Evolutionary conservation across 2,797 vertebrate species (phyloP), one percentile per base, ranked within the genome.

Genomic region (Eupleurogrammus muticus): DNA sequence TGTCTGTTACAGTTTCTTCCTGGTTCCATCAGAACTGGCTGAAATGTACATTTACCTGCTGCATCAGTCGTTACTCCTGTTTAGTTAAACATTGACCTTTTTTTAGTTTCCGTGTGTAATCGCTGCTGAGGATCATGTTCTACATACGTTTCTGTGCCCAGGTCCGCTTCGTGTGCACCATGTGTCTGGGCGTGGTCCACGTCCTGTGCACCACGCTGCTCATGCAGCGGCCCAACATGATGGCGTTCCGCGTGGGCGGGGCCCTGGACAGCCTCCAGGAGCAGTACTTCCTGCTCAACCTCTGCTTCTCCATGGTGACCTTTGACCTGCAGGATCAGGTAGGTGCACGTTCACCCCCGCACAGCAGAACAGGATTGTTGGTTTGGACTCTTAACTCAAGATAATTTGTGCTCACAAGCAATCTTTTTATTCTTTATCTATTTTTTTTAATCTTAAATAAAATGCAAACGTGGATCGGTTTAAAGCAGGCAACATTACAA

Each of bases 251-350:
- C 0, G 95, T 96, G 24, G 92, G 96, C 0, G 95, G 96, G 0
- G 96, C 96, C 38, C 77, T 95, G 63, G 93, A 95, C 76, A 94
- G 91, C 66, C 68, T 94, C 0, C 96, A 96, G 83, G 58, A 93
- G 23, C 95, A 95, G 34, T 97, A 97, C 81, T 92, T 93, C 81
- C 92, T 94, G 84, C 85, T 96, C 42, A 97, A 93, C 81, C 89
- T 95, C 54, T 96, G 95, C 60, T 96, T 96, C 59, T 96, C 96
- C 69, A 92, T 96, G 94, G 90, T 97, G 80, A 97, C 95, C 4
- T 96, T 97, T 81, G 95, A 97, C 80, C 94, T 96, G 14, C 95
- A 96, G 87, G 94, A 95, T 35, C 96, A 97, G 96, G 96, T 96
- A 89, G 28, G 12, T 2, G 0, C 38, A 1, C 16, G 20, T 40